Conservation (phyloP, 1,140 invertebrate genomes). For the Hypothenemus hampei region DNA sequence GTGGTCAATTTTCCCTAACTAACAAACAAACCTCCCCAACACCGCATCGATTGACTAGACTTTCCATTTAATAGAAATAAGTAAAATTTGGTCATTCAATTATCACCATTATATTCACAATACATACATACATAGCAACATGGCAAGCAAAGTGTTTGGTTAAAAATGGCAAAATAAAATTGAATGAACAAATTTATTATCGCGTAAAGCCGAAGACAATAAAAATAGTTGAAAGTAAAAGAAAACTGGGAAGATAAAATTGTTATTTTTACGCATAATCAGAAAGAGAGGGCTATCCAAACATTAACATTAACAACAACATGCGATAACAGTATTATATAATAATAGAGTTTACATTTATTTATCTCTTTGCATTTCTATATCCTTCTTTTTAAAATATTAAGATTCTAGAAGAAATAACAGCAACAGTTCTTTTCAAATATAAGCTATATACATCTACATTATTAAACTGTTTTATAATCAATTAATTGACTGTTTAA, state of each 20-base stretch:
- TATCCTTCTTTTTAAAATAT: conserved; percentile 30
- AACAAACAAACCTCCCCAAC: no score
- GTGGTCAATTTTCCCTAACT: no score
- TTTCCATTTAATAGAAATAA: not conserved
- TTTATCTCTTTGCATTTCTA: conserved; percentile 35
- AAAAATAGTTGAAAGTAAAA: no score
- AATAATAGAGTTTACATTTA: conserved; percentile 42
- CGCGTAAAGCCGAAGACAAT: conserved; percentile 10
- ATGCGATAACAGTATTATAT: conserved; percentile 42
- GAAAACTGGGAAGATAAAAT: conserved; percentile 8
- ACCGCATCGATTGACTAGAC: conserved; percentile 29
- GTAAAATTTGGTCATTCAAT: no score
- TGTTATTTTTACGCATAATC: no score
- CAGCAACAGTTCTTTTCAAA: conserved; percentile 30
- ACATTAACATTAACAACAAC: conserved; percentile 47
- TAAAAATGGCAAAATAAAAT: not conserved
- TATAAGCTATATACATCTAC: no score
- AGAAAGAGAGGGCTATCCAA: conserved; percentile 32
- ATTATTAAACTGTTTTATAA: no score
- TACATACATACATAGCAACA: no score
- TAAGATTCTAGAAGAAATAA: conserved; percentile 41
- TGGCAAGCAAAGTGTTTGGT: no score
- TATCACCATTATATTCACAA: no score
- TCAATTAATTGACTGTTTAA: no score
- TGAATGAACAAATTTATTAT: conserved; percentile 2